Evolutionary conservation across 2,797 vertebrate genomes (phyloP).

Genomic region (Neoniphon sammara): DNA sequence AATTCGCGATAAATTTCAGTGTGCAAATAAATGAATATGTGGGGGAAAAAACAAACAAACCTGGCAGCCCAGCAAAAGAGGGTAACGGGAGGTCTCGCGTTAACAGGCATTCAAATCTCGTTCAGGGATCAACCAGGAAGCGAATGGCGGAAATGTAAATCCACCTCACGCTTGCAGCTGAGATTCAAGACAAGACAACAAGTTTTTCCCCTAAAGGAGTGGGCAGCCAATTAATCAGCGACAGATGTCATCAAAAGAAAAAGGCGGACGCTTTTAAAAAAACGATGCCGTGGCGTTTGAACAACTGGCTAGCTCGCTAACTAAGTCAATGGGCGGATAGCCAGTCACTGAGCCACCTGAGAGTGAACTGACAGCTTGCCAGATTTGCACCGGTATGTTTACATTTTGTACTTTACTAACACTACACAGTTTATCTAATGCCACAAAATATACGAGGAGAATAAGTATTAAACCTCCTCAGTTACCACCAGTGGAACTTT

Average conservation of each 20-base stretch:
- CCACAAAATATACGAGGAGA: too few species aligned
- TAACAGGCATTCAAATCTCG: conserved; percentile 49
- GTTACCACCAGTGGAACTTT: too few species aligned
- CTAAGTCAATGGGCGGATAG: conserved; percentile 48
- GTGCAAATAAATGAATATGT: too few species aligned
- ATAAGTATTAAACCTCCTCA: too few species aligned
- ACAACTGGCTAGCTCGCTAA: conserved; percentile 8
- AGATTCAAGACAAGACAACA: not conserved
- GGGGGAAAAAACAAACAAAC: too few species aligned
- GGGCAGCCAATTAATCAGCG: not conserved
- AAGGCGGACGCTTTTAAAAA: conserved; percentile 1
- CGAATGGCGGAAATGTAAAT: conserved; percentile 66
- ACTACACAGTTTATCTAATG: too few species aligned
- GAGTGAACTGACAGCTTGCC: conserved; percentile 49
- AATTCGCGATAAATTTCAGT: too few species aligned
- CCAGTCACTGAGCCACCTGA: conserved; percentile 45
- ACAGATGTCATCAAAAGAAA: not conserved
- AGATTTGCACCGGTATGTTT: conserved; percentile 58
- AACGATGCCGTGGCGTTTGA: conserved; percentile 43
- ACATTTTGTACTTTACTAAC: not conserved
- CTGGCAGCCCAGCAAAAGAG: too few species aligned
- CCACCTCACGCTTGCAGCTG: conserved; percentile 58
- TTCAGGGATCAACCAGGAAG: conserved; percentile 69
- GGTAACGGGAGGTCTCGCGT: conserved; percentile 58
- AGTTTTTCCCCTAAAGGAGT: conserved; percentile 4